A percentile compares a stretch with the other conserved stretches of the same genome.
These are phyloP conservation scores for Rhinoraja longicauda DNA, from an alignment of 2,797 vertebrate species.

Conservation along the genomic window DNA sequence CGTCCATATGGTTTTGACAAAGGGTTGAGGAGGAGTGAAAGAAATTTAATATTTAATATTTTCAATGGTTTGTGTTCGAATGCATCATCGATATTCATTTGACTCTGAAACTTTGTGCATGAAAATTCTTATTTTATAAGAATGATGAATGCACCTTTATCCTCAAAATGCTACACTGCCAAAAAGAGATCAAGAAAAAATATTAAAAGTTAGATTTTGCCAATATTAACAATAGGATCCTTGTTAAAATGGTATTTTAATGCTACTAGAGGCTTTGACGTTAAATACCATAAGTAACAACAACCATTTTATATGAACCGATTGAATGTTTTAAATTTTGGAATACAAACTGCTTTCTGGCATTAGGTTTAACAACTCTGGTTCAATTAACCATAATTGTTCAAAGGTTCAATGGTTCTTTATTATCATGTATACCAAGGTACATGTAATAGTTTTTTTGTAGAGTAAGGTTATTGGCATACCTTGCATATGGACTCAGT, in stretches of 20 bases:
- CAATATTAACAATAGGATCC: no score
- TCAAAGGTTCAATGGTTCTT: no score
- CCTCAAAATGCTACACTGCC: not conserved
- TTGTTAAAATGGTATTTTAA: not conserved
- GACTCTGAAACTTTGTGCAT: not conserved
- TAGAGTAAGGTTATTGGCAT: no score
- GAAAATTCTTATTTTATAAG: not conserved
- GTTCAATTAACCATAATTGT: no score
- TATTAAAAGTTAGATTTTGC: not conserved
- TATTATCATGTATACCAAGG: no score
- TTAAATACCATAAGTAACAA: not conserved
- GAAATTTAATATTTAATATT: not conserved
- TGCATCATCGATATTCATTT: conserved; percentile 2
- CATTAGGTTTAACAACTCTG: not conserved
- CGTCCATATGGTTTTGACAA: no score
- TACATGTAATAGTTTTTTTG: no score
- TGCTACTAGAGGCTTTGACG: not conserved
- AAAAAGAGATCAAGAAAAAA: not conserved
- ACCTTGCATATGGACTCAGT: no score
- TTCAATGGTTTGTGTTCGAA: not conserved
- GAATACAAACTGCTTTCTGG: not conserved
- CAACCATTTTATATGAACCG: not conserved
- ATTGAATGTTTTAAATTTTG: not conserved
- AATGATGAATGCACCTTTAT: not conserved
- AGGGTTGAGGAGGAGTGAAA: no score